phyloP scores from a whole-genome alignment of 2,113 vertebrate genomes.

The Hassar affinis region DNA sequence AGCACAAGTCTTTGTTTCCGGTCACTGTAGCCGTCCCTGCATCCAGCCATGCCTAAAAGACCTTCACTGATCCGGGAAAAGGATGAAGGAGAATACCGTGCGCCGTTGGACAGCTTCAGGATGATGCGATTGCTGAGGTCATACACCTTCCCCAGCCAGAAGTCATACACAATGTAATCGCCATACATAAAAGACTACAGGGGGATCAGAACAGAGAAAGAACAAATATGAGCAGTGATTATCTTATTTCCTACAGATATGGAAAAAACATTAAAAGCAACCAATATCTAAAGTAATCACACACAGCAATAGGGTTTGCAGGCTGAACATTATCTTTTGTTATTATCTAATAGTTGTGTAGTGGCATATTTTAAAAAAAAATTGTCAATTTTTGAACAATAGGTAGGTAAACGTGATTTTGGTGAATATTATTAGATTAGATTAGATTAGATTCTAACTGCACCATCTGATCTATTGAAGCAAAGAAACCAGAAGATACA shows the following conservation, averaged over 20 bases:
- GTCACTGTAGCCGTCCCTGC: neutral
- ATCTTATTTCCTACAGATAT: conserved; percentile 57
- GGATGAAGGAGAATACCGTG: conserved; percentile 76
- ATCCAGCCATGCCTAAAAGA: neutral
- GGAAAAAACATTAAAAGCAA: conserved; percentile 8
- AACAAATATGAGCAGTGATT: neutral
- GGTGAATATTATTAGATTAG: neutral
- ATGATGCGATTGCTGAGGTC: conserved; percentile 97
- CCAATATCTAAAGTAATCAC: neutral
- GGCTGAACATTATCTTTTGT: neutral
- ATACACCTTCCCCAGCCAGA: conserved; percentile 97
- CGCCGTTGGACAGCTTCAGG: conserved; percentile 95
- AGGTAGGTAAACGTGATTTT: neutral
- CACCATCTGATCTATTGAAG: neutral
- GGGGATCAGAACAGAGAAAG: neutral
- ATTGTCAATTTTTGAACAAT: neutral
- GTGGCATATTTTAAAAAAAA: neutral
- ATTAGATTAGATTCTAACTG: neutral
- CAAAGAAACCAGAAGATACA: neutral
- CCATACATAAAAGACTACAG: conserved; percentile 94
- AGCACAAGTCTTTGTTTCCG: neutral
- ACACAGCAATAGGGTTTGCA: neutral
- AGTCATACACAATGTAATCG: conserved; percentile 97
- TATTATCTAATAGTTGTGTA: neutral
- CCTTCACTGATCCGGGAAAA: neutral